These are phyloP conservation scores for Spinibarbus caldwelli DNA, from an alignment of 2,797 vertebrate species.

Conservation along the genomic window DNA sequence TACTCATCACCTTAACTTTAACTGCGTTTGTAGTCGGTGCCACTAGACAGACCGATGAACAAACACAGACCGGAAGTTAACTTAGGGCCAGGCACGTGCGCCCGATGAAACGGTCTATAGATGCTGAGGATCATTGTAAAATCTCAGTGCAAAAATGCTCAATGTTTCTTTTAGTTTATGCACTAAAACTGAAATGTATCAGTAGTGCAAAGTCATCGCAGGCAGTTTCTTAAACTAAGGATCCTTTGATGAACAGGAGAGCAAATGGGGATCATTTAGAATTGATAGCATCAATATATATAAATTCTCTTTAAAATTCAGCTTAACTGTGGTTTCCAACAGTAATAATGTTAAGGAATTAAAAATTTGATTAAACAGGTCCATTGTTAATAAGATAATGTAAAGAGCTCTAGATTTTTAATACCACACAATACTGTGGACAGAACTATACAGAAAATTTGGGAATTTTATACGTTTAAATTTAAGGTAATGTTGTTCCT, in stretches of 20 bases:
- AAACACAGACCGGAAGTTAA: too few species aligned
- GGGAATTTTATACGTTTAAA: background rate
- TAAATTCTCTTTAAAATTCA: background rate
- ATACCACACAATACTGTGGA: background rate
- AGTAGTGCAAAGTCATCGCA: background rate
- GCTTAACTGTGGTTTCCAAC: background rate
- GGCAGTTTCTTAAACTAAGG: background rate
- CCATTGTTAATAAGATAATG: background rate
- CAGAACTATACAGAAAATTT: background rate
- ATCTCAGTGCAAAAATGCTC: background rate
- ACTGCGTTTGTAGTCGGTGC: too few species aligned
- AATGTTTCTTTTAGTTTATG: background rate
- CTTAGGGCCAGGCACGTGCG: too few species aligned
- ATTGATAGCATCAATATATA: background rate
- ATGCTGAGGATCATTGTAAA: background rate
- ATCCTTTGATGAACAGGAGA: slow-evolving; percentile 5
- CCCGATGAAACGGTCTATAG: too few species aligned
- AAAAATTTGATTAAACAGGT: background rate
- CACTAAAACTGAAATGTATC: background rate
- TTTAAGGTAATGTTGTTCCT: background rate
- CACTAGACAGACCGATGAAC: too few species aligned
- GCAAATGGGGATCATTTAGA: background rate
- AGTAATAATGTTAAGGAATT: background rate
- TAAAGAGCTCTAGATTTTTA: background rate
- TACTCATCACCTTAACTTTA: too few species aligned